These are phyloP conservation scores for Marronus borbonicus DNA, from an alignment of 2,888 invertebrate genomes.

Conservation along the genomic window DNA sequence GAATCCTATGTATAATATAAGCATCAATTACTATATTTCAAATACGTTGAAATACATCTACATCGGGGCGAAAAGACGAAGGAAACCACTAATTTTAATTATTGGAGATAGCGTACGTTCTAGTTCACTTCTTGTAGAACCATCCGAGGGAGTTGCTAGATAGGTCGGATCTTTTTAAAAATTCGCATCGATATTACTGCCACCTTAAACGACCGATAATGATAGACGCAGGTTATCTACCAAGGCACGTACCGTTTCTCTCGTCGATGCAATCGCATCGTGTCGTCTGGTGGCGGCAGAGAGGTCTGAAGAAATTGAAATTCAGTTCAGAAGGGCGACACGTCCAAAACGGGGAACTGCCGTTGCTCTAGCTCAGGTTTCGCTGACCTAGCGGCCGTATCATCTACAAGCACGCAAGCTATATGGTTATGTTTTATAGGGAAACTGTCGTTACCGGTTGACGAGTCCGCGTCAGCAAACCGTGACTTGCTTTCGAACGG, in stretches of 20 bases:
- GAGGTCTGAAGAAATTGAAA: conserved; percentile 35
- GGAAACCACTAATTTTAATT: conserved; percentile 3
- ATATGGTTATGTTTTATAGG: conserved; percentile 43
- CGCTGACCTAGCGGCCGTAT: conserved; percentile 42
- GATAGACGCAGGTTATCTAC: conserved; percentile 18
- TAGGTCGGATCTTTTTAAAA: not conserved
- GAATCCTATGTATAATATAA: too few relatives aligned
- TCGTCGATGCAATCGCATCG: conserved; percentile 17
- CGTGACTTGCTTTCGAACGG: conserved; percentile 37
- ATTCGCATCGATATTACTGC: conserved; percentile 10
- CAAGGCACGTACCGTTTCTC: conserved; percentile 6
- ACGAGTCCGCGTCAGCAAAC: conserved; percentile 47
- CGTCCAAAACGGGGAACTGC: conserved; percentile 23
- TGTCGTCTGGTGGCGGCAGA: not conserved
- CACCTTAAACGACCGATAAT: conserved; percentile 21
- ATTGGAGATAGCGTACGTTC: not conserved
- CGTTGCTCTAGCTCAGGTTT: conserved; percentile 18
- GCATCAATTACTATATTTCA: too few relatives aligned
- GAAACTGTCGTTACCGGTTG: conserved; percentile 47
- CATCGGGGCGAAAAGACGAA: not conserved
- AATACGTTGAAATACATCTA: too few relatives aligned
- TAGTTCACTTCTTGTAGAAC: not conserved
- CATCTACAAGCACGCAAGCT: conserved; percentile 22
- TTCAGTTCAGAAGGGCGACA: conserved; percentile 35
- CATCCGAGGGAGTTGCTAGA: not conserved